Evolutionary conservation across 2,888 invertebrate genomes (phyloP), one percentile per base, ranked within the genome.

Genomic region (Argyra leucocephala): DNA sequence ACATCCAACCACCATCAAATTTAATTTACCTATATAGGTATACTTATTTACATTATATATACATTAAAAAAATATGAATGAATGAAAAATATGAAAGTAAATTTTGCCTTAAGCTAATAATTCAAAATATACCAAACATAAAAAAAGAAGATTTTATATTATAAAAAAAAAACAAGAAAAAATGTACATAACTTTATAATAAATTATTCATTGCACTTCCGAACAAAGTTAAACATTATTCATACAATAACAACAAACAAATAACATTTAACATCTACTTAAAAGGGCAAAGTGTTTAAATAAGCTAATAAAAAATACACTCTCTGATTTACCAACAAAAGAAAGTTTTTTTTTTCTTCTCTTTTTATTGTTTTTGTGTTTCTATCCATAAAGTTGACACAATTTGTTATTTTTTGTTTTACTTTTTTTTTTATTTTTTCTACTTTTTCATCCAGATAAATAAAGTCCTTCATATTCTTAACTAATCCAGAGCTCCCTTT

Each of bases 271-370:
- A 59, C 59, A 59, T 72, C 72, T 71, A 74, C 73, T 71, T 70
- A 67, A 67, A 62, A 70, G 71, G 72, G 73, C 71, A 70, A 72
- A 69, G 71, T 71, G 71, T 71, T 72, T 69, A 48, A 48, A 48
- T 48, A 70, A 70, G 73, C 76, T 76, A 77, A 77, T 77, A 74
- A 74, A 72, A 66, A 70, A 22, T 62, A 26, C 22, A 26, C 6
- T 23, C 22, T 24, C 18, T 31, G 24, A 18, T 61, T 48, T 48
- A 5, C n/a, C 48, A 48, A 48, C 48, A 48, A 48, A 12, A 48
- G 48, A 48, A 48, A 18, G 48, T 48, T 26, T 31, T 26, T 31
- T n/a, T 60, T 60, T 7, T 60, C 15, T 24, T 60, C 26, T 58
- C 22, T 57, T 48, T 2, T 48, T 2, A 2, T 18, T 48, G 18